Evolutionary conservation across 1,140 invertebrate species (phyloP).

Genomic region (Camponotus vicinus): DNA sequence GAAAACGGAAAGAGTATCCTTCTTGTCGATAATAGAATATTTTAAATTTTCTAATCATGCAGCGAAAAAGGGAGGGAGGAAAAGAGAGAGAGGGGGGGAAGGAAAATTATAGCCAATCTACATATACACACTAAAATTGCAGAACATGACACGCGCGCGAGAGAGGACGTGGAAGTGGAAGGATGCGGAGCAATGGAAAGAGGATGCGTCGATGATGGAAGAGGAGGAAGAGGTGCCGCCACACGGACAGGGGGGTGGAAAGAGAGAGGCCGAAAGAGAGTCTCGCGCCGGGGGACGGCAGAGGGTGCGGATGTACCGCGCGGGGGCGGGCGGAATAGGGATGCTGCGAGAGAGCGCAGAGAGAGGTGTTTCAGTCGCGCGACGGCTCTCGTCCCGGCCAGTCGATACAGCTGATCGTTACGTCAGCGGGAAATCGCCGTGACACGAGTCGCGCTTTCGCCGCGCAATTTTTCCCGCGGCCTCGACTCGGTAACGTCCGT

Average conservation of each 20-base stretch:
- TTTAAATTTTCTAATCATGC: not conserved
- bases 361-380: constrained; percentile 81
- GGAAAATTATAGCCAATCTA: constrained; percentile 11
- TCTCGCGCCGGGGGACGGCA: constrained; percentile 22
- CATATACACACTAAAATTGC: constrained; percentile 13
- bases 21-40: not conserved
- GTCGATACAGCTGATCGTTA: constrained; percentile 74
- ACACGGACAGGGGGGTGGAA: constrained; percentile 45
- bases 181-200: not conserved
- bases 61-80: no score
- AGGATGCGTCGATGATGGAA: not conserved
- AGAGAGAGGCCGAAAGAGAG: constrained; percentile 66
- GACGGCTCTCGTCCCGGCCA: constrained; percentile 80
- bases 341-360: constrained; percentile 71
- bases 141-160: not conserved
- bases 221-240: constrained; percentile 37
- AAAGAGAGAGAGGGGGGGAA: not conserved
- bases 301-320: constrained; percentile 67
- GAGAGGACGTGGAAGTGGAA: not conserved
- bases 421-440: not conserved
- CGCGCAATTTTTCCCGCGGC: constrained; percentile 31
- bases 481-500: no score
- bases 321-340: constrained; percentile 65
- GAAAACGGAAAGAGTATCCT: not conserved
- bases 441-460: not conserved